A percentile compares a stretch with the other conserved stretches of the same genome.
Evolutionary conservation across 2,888 invertebrate genomes (phyloP).

Genomic region (Parelbella ahira): DNA sequence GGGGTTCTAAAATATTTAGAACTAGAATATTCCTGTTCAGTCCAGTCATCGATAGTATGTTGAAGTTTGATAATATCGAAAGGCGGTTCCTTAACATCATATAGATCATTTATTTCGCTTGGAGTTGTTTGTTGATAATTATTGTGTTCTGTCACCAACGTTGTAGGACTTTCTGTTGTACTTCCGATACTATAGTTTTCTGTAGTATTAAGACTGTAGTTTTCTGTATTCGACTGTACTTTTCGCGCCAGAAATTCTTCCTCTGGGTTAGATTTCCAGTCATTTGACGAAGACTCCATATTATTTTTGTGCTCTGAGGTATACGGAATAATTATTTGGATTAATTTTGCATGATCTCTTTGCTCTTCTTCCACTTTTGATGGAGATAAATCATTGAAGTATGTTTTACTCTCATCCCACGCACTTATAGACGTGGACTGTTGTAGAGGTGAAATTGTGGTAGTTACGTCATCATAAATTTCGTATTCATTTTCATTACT

Average conservation of each 20-base stretch:
- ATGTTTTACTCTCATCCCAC: constrained; percentile 55
- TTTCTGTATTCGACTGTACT: constrained; percentile 60
- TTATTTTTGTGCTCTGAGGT: constrained; percentile 66
- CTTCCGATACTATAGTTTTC: constrained; percentile 46
- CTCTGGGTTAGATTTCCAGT: constrained; percentile 47
- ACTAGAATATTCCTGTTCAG: constrained; percentile 86
- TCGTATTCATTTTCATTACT: constrained; percentile 59
- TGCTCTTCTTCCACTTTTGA: constrained; percentile 42
- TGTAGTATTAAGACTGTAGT: constrained; percentile 37
- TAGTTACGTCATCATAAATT: constrained; percentile 63
- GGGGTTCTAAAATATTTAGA: constrained; percentile 73
- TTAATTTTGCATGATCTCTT: constrained; percentile 81
- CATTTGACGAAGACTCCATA: constrained; percentile 54
- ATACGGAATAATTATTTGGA: constrained; percentile 91
- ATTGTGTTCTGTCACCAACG: constrained; percentile 63
- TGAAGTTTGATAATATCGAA: constrained; percentile 88
- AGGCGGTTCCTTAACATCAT: constrained; percentile 75
- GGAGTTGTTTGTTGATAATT: constrained; percentile 72
- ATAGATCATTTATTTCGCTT: constrained; percentile 54
- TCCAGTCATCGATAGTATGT: constrained; percentile 92
- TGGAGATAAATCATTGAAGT: constrained; percentile 42
- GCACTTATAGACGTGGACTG: constrained; percentile 38
- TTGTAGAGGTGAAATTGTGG: constrained; percentile 43
- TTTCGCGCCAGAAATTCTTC: constrained; percentile 71
- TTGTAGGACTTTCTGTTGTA: constrained; percentile 50